Evolutionary conservation across 2,113 vertebrate species (phyloP).

Genomic region (Podarcis raffonei): DNA sequence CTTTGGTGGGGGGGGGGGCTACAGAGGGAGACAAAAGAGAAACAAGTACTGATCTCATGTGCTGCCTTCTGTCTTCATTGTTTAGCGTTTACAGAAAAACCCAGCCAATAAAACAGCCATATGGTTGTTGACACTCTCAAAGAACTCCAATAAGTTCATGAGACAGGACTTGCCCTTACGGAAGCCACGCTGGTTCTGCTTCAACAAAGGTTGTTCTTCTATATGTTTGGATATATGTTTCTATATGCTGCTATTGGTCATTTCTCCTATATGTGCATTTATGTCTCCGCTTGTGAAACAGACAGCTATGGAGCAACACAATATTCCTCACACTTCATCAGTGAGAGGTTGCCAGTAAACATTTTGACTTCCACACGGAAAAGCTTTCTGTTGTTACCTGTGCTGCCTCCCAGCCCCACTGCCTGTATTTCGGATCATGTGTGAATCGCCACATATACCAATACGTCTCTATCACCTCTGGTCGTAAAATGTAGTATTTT

Average conservation of each 20-base stretch:
- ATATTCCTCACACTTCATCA: neutral
- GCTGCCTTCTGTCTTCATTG: no score
- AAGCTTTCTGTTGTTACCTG: conserved; percentile 79
- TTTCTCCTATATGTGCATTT: neutral
- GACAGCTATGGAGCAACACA: neutral
- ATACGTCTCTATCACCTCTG: conserved; percentile 98
- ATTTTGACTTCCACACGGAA: neutral
- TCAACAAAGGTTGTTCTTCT: no score
- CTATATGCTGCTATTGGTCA: neutral
- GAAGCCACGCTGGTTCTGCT: no score
- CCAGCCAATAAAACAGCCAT: no score
- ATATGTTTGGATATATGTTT: no score
- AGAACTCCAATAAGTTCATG: no score
- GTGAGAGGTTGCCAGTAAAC: neutral
- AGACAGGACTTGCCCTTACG: no score
- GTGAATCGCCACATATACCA: conserved; percentile 99
- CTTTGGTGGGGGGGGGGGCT: no score
- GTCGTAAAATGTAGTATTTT: conserved; percentile 97
- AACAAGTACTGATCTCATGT: no score
- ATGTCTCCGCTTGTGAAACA: conserved; percentile 13
- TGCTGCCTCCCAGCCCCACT: conserved; percentile 97
- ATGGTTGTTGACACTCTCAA: no score
- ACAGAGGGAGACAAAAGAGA: no score
- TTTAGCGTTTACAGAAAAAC: no score
- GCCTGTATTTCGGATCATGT: conserved; percentile 94